Evolutionary conservation across 2,797 vertebrate species (phyloP).

Genomic region (Botia almorhae): DNA sequence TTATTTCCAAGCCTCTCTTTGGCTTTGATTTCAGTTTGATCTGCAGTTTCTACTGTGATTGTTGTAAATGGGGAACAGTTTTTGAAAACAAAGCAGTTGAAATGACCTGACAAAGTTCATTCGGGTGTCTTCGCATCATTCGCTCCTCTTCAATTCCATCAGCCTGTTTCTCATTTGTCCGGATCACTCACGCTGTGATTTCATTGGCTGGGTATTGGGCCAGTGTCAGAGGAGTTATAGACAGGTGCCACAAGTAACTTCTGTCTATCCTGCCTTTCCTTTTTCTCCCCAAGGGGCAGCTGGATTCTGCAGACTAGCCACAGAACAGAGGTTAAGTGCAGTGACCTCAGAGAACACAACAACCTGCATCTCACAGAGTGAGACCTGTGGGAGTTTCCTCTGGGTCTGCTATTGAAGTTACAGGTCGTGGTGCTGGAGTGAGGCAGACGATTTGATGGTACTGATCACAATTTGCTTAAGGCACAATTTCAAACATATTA

Average conservation of each 20-base stretch:
- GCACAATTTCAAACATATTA: slow-evolving; percentile 79
- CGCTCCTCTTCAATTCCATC: slow-evolving; percentile 41
- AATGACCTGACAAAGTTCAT: slow-evolving; percentile 46
- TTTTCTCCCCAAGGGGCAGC: slow-evolving; percentile 46
- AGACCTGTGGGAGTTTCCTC: slow-evolving; percentile 36
- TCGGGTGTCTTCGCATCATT: slow-evolving; percentile 31
- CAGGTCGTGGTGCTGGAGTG: slow-evolving; percentile 10
- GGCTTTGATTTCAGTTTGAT: slow-evolving; percentile 32
- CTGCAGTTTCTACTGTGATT: slow-evolving; percentile 20
- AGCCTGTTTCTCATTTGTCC: slow-evolving; percentile 36
- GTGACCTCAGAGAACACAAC: slow-evolving; percentile 50
- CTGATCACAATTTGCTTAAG: slow-evolving; percentile 77
- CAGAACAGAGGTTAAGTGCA: slow-evolving; percentile 59
- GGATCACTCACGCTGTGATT: slow-evolving; percentile 5
- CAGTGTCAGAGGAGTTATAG: slow-evolving; percentile 47
- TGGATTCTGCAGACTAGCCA: slow-evolving; percentile 46
- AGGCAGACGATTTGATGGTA: slow-evolving; percentile 60
- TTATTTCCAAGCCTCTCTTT: slow-evolving; percentile 25
- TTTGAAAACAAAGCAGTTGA: slow-evolving; percentile 46
- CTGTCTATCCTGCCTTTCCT: slow-evolving; percentile 37
- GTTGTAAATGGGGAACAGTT: slow-evolving; percentile 46
- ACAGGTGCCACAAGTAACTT: slow-evolving; percentile 60
- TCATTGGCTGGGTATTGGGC: slow-evolving; percentile 43
- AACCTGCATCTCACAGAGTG: slow-evolving; percentile 41
- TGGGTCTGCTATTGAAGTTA: slow-evolving; percentile 42